Conservation (phyloP, 2,888 invertebrate genomes). For the Dasysyrphus albostriatus region DNA sequence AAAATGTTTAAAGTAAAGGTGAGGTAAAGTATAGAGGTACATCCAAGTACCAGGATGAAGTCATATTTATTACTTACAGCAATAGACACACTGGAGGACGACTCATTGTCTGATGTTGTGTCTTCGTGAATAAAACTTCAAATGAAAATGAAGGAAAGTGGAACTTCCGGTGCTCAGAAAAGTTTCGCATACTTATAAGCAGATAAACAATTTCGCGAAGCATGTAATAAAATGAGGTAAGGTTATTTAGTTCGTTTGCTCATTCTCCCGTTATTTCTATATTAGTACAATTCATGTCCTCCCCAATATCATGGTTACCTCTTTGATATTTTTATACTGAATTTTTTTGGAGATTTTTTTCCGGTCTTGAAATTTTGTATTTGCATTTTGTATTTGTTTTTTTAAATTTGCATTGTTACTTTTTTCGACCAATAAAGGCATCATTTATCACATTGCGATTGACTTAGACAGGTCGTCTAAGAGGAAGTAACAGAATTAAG, state of each 20-base stretch:
- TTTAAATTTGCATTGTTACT: neutral
- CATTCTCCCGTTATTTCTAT: neutral
- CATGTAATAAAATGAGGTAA: conserved; percentile 70
- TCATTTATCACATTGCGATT: too few relatives aligned
- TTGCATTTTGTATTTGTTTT: neutral
- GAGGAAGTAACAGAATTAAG: too few relatives aligned
- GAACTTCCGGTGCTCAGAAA: conserved; percentile 48
- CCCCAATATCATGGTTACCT: neutral
- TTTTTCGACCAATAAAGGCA: neutral
- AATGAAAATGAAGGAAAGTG: conserved; percentile 35
- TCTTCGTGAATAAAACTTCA: conserved; percentile 21
- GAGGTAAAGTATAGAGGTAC: neutral
- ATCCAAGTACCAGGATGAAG: conserved; percentile 29
- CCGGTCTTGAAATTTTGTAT: too few relatives aligned
- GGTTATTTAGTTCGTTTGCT: conserved; percentile 65
- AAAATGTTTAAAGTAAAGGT: too few relatives aligned
- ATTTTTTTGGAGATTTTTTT: neutral
- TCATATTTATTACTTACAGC: neutral
- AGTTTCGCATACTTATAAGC: conserved; percentile 62
- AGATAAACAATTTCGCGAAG: conserved; percentile 73
- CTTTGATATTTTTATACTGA: neutral
- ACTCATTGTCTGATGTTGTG: conserved; percentile 29
- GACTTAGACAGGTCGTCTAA: too few relatives aligned
- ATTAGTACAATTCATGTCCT: neutral
- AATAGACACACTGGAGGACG: neutral